Evolutionary conservation across 2,113 vertebrate species (phyloP), one percentile per base, ranked within the genome.

Genomic region (Pedionomus torquatus): DNA sequence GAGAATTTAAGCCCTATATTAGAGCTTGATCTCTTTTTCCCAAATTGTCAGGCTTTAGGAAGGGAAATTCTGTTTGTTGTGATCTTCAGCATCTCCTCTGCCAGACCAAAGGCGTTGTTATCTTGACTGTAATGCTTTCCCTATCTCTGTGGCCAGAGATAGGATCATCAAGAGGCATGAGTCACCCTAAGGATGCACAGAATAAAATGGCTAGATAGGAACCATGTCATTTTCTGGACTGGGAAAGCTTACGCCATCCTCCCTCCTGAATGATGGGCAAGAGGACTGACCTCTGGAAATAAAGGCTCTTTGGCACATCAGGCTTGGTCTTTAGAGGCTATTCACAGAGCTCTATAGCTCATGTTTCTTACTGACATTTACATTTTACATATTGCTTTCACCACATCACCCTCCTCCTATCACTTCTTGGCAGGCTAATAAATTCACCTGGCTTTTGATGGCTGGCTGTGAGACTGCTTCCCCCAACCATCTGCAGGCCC

Each of bases 371-470:
- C 69, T 93, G 89, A 88, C 92, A 80, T 95, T 91, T 93, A 80
- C 1, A 0, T 94, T 96, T 89, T 84, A 84, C 69, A 49, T 83
- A 78, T 33, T 93, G 87, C 52, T 89, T 87, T 96, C 65, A 68
- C 81, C 65, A 52, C 74, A 33, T 79, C 1, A 2, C 41, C 31
- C 58, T 76, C 63, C 76, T 70, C 57, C 64, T 87, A 33, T 69
- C 7, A 1, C 41, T 91, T 74, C 63, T 80, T 83, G 95, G 54
- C 90, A 88, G 63, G n/a, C 49, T 83, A 58, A 86, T 91, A 91
- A 91, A 96, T 63, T n/a, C 84, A 91, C 89, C 66, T 83, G 75
- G 11, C 19, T 94, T 96, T 90, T 72, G 87, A 91, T 74, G 87
- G 37, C 66, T 91, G 48, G 12, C 8, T 39, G 52, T 94, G 87